A percentile compares a stretch with the other conserved stretches of the same genome.
These are phyloP conservation scores for Rousettus leschenaultii DNA, from an alignment of 2,113 vertebrate species.

Conservation along the genomic window DNA sequence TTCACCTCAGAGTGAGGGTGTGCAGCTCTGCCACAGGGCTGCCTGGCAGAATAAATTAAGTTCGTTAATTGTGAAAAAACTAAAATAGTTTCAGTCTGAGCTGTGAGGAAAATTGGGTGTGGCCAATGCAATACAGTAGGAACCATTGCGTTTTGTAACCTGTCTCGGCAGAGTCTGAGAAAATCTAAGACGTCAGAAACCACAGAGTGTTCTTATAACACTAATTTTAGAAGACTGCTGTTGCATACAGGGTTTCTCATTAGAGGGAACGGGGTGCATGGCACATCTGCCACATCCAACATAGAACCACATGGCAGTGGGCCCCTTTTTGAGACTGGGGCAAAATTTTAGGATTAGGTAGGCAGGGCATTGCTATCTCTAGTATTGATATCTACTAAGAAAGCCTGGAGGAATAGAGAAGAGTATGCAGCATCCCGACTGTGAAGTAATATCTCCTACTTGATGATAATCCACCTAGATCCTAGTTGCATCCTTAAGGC, in stretches of 20 bases:
- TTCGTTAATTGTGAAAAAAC: not conserved
- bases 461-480: not conserved
- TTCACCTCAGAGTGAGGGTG: not conserved
- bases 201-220: not conserved
- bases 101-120: not conserved
- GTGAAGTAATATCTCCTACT: not conserved
- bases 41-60: not conserved
- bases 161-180: not conserved
- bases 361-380: not conserved
- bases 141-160: not conserved
- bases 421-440: not conserved
- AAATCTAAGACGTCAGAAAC: not conserved
- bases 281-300: not conserved
- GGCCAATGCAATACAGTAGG: not conserved
- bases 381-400: not conserved
- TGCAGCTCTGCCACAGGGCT: not conserved
- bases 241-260: not conserved
- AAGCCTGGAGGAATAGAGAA: not conserved
- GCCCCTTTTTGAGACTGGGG: not conserved
- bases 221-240: not conserved
- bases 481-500: not conserved
- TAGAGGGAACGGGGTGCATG: not conserved
- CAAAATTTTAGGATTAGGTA: not conserved
- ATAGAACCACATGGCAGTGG: not conserved
- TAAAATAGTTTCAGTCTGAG: not conserved